Percentiles rank a stretch among this genome's conserved stretches.
Conservation (phyloP, 2,888 invertebrate genomes). For the Meandrusa payeni region DNA sequence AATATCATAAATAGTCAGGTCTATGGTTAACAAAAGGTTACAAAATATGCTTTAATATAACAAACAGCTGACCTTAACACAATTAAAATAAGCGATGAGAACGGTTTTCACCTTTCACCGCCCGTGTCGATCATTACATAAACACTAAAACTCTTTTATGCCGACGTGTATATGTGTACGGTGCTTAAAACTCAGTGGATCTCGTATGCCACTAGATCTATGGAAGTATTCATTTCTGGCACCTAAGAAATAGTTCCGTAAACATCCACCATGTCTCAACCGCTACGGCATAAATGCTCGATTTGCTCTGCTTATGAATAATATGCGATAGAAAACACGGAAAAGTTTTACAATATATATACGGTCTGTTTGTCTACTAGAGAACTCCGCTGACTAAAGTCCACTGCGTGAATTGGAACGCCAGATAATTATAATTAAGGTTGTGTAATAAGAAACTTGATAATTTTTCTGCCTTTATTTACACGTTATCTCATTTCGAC, state of each 20-base stretch:
- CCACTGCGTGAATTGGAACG: too few species aligned
- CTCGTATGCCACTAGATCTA: constrained; percentile 1
- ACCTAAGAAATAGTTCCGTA: constrained; percentile 2
- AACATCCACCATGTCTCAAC: background rate
- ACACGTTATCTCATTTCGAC: too few species aligned
- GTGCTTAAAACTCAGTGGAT: constrained; percentile 6
- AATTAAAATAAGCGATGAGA: too few species aligned
- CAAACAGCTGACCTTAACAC: too few species aligned
- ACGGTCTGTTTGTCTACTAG: too few species aligned
- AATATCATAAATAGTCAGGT: too few species aligned
- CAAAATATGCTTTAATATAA: too few species aligned
- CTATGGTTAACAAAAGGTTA: too few species aligned
- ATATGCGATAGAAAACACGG: background rate
- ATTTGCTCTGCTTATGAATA: background rate
- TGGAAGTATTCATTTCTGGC: constrained; percentile 2
- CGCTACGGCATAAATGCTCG: too few species aligned
- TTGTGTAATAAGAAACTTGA: constrained; percentile 1
- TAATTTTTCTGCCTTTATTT: background rate
- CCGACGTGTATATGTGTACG: constrained; percentile 4
- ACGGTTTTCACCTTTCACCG: constrained; percentile 14
- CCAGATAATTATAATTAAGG: background rate
- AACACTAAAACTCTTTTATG: background rate
- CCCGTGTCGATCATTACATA: constrained; percentile 5
- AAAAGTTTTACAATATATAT: too few species aligned
- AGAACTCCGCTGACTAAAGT: too few species aligned